Percentiles rank a stretch among this genome's conserved stretches.
phyloP scores from a whole-genome alignment of 2,888 invertebrate species.

The Drosophila prostipennis region DNA sequence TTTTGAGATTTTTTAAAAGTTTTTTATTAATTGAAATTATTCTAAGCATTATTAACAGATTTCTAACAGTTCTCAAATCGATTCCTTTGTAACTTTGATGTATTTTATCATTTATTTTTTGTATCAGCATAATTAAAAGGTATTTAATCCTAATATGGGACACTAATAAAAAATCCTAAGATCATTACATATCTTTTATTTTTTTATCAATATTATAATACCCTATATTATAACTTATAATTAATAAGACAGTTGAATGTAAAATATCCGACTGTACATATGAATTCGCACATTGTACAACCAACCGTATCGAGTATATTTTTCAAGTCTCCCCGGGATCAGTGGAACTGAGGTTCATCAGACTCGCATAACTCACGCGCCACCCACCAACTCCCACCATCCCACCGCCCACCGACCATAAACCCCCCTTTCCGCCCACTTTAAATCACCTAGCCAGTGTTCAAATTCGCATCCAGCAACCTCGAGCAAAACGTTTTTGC shows the following conservation, averaged over 20 bases:
- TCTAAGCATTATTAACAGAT: too few relatives aligned
- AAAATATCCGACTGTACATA: too few relatives aligned
- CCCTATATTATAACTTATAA: too few relatives aligned
- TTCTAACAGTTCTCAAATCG: too few relatives aligned
- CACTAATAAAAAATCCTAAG: too few relatives aligned
- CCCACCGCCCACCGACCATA: neutral
- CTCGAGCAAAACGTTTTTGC: slow-evolving; percentile 35
- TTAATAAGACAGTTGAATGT: too few relatives aligned
- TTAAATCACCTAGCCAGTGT: neutral
- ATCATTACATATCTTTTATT: too few relatives aligned
- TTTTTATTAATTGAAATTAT: neutral
- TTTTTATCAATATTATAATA: too few relatives aligned
- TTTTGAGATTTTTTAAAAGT: neutral
- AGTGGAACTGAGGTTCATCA: slow-evolving; percentile 58
- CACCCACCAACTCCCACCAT: slow-evolving; percentile 7
- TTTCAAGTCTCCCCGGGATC: slow-evolving; percentile 18
- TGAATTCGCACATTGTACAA: slow-evolving; percentile 1
- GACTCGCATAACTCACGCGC: slow-evolving; percentile 50
- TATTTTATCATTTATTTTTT: too few relatives aligned
- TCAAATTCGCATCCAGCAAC: slow-evolving; percentile 35
- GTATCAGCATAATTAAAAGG: too few relatives aligned
- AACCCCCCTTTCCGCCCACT: neutral
- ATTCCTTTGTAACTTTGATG: too few relatives aligned
- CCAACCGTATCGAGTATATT: neutral
- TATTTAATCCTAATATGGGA: too few relatives aligned